Evolutionary conservation across 2,888 invertebrate genomes (phyloP).

Genomic region (Drosophila recens): DNA sequence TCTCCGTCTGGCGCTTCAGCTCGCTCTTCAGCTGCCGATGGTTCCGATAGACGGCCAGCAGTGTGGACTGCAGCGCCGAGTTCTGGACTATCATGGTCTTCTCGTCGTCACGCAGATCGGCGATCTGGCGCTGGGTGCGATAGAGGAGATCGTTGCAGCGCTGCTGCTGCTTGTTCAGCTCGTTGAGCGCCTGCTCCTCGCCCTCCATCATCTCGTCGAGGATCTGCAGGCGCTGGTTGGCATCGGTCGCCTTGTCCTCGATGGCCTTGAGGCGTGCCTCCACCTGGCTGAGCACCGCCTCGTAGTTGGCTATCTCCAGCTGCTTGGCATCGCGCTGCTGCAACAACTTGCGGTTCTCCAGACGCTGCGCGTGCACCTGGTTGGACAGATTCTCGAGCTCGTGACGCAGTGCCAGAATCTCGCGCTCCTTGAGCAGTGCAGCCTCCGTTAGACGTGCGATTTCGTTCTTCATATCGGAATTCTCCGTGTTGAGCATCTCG

Average conservation of each 20-base stretch:
- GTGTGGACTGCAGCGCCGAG: constrained; percentile 66
- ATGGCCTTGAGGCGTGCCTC: constrained; percentile 72
- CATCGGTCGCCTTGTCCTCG: constrained; percentile 76
- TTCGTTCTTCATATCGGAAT: constrained; percentile 82
- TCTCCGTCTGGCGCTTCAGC: constrained; percentile 87
- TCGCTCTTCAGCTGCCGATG: constrained; percentile 84
- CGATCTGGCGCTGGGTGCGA: constrained; percentile 82
- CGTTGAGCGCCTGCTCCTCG: constrained; percentile 76
- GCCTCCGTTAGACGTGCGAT: constrained; percentile 83
- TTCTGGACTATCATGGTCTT: constrained; percentile 72
- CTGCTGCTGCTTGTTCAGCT: constrained; percentile 77
- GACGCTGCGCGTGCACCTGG: constrained; percentile 79
- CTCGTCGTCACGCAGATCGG: constrained; percentile 76
- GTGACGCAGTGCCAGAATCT: constrained; percentile 81
- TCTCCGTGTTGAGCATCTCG: constrained; percentile 83
- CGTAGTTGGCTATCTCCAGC: constrained; percentile 63
- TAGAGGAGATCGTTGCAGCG: constrained; percentile 80
- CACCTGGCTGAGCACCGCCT: constrained; percentile 60
- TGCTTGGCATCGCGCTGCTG: constrained; percentile 59
- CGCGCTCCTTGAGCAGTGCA: constrained; percentile 84
- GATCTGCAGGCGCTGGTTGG: constrained; percentile 82
- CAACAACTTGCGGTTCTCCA: constrained; percentile 77
- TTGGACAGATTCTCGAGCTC: constrained; percentile 81
- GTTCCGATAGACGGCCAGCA: constrained; percentile 61
- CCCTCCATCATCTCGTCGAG: constrained; percentile 83